Percentiles rank a stretch among this genome's conserved stretches.
These are phyloP conservation scores for Chaitophorus viminalis DNA, from an alignment of 2,888 invertebrate genomes.

Conservation along the genomic window DNA sequence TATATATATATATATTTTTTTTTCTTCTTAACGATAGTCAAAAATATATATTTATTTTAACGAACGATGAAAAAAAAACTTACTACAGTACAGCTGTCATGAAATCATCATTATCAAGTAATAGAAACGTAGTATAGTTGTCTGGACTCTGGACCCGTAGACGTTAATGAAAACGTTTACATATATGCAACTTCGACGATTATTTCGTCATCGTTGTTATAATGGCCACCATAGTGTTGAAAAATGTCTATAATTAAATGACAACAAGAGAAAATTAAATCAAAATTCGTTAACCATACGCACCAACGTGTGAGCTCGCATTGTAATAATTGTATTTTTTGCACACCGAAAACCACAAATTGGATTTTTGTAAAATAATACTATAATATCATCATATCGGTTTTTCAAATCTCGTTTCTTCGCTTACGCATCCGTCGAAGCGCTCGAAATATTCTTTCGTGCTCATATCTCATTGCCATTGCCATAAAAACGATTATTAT, in stretches of 20 bases:
- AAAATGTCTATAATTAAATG: not conserved
- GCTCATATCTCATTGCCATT: too few species aligned
- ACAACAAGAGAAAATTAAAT: not conserved
- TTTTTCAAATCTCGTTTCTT: too few species aligned
- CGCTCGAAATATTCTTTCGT: too few species aligned
- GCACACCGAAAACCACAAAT: too few species aligned
- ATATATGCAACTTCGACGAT: not conserved
- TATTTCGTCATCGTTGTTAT: not conserved
- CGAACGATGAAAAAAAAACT: slow-evolving; percentile 12
- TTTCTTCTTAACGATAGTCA: not conserved
- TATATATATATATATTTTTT: too few species aligned
- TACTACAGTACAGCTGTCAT: not conserved
- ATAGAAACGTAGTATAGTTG: not conserved
- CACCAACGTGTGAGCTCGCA: not conserved
- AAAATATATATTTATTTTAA: slow-evolving; percentile 6
- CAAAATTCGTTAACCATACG: not conserved
- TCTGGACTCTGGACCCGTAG: not conserved
- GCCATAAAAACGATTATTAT: too few species aligned
- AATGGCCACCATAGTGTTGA: not conserved
- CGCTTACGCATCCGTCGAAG: too few species aligned
- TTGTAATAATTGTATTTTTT: not conserved
- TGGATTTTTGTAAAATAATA: too few species aligned
- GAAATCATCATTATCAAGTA: slow-evolving; percentile 14
- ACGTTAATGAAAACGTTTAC: slow-evolving; percentile 8
- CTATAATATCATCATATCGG: too few species aligned